Base-by-base conservation (phyloP, 2,888 invertebrate genomes). In the Lasioglossum lativentre region DNA sequence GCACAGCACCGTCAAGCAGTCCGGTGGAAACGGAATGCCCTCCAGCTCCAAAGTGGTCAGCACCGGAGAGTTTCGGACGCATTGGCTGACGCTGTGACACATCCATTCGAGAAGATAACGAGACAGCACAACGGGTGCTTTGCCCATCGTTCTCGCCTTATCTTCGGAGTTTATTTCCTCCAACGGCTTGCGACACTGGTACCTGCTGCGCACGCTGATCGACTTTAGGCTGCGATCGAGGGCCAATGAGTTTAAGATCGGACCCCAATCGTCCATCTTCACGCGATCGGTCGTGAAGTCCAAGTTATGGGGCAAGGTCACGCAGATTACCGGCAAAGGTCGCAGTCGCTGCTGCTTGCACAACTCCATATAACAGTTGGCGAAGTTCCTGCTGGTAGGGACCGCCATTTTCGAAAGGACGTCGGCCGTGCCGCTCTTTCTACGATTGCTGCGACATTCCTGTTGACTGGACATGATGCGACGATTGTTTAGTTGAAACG, bases 241-340 rank as follows among this genome's bases (percentile, higher is more conserved):
- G 74, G 97, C 96, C 8, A 98, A 95, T 0, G 98, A 97, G 90
- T 97, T 97, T 75, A 97, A 95, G 74, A 98, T 97, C 1, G 98
- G 97, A 47, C 96, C 96, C 98, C 98, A 98, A 89, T 98, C 98
- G 85, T 96, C 96, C 86, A 97, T 96, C 92, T 97, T 97, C 75
- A 98, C 96, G 88, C 97, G 96, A 93, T 98, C 98, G 76, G 97
- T 97, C 88, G 96, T 96, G 91, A 98, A 97, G 90, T 98, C 98
- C 85, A 97, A 91, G 66, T 95, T 94, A 75, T 96, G 91, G 1
- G 95, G 95, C 45, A 95, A 73, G 0, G 93, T 93, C 4, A 93
- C 93, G 82, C 94, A 94, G 82, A 95, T 94, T 38, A 95, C 90
- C 2, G 95, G 95, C 71, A 95, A 83, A 0, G 94, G 95, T 19